Base-by-base conservation (phyloP, 2,113 vertebrate genomes). In the Mustelus asterias region DNA sequence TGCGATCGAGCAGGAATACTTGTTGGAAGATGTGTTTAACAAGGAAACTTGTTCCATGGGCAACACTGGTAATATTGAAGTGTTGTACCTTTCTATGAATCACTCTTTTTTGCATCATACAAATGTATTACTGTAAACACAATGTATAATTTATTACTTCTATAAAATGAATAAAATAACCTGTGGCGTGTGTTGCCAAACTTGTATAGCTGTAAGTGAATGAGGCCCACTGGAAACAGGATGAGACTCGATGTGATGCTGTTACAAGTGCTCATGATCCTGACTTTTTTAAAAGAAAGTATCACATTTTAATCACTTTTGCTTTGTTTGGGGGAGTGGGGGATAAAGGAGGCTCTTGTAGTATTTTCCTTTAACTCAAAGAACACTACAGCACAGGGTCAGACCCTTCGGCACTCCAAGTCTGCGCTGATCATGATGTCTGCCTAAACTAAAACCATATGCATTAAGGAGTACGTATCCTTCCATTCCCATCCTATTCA, bases 101-200 rank as follows among this genome's bases (percentile, higher is more conserved):
- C 89, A 92, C 60, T 67, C 5, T 14, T 80, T 80, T 92, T 60
- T 90, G 65, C 65, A 26, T 93, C 20, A 1, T 65, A 67, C 60
- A 92, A 65, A 37, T n/a, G n/a, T 92, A 92, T 37, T 5, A 37
- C 89, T 93, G 26, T 65, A 65, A 93, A 33, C 33, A 65, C 33
- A 37, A 93, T 93, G 33, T 93, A 65, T 93, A 65, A 93, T 26
- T 89, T 89, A 76, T 76, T 76, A 76, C 60, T 93, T 67, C 1
- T 37, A 93, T 65, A 65, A 37, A 93, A 88, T 48, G 44, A 93
- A 93, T 65, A 93, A 93, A 93, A 92, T 16, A 92, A 67, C 16
- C 37, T 90, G 88, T 60, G 54, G 88, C 54, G n/a, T 90, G 29
- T 90, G 54, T 90, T 90, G 60, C 89, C 63, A 67, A 93, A 93